Evolutionary conservation across 2,113 vertebrate genomes (phyloP).

Genomic region (Cygnus atratus): DNA sequence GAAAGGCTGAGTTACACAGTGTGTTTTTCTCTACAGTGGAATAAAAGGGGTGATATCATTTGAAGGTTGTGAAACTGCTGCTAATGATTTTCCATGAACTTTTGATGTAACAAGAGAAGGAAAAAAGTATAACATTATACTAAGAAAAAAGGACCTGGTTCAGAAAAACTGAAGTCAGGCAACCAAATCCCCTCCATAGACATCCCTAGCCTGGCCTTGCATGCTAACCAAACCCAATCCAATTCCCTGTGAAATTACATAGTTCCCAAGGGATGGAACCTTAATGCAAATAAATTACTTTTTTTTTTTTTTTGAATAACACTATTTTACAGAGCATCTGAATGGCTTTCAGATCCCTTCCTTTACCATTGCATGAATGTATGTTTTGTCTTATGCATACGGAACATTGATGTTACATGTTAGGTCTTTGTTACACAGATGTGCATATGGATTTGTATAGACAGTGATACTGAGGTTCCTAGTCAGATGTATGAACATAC

Average conservation of each 20-base stretch:
- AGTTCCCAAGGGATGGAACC: accelerated
- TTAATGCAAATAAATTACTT: background rate
- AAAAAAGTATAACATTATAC: background rate
- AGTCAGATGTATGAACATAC: background rate
- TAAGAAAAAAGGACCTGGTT: background rate
- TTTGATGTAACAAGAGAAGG: slow-evolving; percentile 6
- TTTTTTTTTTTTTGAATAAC: background rate
- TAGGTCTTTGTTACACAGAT: accelerated
- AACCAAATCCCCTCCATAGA: background rate
- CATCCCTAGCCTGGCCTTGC: background rate
- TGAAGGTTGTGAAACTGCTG: background rate
- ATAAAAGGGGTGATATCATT: slow-evolving; percentile 38
- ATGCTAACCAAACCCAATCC: background rate
- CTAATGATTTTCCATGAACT: slow-evolving; percentile 41
- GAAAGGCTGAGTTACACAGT: slow-evolving; percentile 14
- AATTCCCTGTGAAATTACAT: background rate
- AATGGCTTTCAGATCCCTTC: background rate
- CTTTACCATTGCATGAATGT: accelerated
- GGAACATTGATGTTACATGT: accelerated
- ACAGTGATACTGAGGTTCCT: background rate
- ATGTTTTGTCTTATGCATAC: background rate
- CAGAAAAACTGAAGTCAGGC: background rate
- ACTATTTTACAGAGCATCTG: background rate
- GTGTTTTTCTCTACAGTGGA: background rate
- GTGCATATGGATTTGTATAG: accelerated